Conservation (phyloP, 1,140 invertebrate genomes). For the Chlorops oryzae region DNA sequence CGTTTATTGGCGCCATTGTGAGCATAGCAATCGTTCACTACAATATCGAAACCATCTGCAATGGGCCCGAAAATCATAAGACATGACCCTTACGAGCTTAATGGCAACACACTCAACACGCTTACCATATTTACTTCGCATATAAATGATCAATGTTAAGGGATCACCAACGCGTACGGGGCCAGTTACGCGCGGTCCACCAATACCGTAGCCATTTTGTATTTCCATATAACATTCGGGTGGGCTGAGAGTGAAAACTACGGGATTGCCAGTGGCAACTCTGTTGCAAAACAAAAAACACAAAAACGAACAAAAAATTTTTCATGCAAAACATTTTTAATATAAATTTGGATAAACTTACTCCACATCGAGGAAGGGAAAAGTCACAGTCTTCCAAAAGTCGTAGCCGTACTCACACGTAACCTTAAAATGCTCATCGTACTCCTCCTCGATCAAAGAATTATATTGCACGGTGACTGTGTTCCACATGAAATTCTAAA, state of each 20-base stretch:
- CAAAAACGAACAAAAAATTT: background rate
- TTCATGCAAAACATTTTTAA: background rate
- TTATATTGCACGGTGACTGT: constrained; percentile 93
- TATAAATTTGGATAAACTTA: constrained; percentile 54
- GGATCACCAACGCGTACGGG: constrained; percentile 89
- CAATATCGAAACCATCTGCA: constrained; percentile 88
- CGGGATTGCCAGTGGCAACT: constrained; percentile 86
- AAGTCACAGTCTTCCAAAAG: constrained; percentile 94
- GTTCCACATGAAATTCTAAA: constrained; percentile 95
- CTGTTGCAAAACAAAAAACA: constrained; percentile 50
- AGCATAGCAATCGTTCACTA: constrained; percentile 92
- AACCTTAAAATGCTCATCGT: constrained; percentile 88
- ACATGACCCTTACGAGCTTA: too few species aligned
- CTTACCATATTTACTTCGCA: constrained; percentile 86
- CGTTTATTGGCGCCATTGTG: constrained; percentile 89
- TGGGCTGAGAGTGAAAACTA: constrained; percentile 87
- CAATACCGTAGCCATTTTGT: constrained; percentile 77
- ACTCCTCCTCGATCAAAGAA: constrained; percentile 86
- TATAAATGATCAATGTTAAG: constrained; percentile 85
- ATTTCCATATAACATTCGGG: constrained; percentile 96
- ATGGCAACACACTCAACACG: background rate
- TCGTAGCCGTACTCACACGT: constrained; percentile 94
- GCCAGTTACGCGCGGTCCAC: constrained; percentile 74
- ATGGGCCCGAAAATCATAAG: too few species aligned
- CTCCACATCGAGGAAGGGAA: constrained; percentile 91